These are phyloP conservation scores for Whitmania pigra DNA, from an alignment of 1,140 invertebrate genomes.

Conservation along the genomic window DNA sequence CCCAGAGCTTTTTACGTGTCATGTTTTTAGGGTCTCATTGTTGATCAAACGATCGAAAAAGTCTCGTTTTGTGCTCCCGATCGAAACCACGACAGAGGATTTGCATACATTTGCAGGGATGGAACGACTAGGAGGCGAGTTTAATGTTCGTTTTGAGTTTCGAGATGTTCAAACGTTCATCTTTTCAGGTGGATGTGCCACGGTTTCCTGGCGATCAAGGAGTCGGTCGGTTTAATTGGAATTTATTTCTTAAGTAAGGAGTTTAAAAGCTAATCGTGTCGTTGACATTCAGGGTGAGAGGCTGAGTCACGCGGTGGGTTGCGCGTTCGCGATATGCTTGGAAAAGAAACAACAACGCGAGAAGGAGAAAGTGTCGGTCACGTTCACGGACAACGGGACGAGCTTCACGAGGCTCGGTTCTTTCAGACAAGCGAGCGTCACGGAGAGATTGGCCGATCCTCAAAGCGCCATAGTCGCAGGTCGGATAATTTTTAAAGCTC, in stretches of 20 bases:
- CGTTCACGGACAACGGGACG: constrained; percentile 81
- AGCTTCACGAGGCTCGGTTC: constrained; percentile 84
- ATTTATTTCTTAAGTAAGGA: neutral
- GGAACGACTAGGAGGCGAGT: constrained; percentile 51
- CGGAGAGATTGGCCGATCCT: constrained; percentile 58
- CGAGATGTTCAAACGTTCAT: neutral
- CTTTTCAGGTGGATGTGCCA: constrained; percentile 84
- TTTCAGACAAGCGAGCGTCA: constrained; percentile 64
- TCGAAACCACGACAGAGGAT: constrained; percentile 91
- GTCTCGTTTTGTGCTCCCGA: constrained; percentile 99
- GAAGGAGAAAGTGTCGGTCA: constrained; percentile 68
- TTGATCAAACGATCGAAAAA: constrained; percentile 99
- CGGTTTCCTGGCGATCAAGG: constrained; percentile 87
- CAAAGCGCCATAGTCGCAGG: constrained; percentile 45
- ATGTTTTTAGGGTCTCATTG: constrained; percentile 66
- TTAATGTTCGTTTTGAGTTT: neutral
- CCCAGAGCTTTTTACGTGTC: too few species aligned
- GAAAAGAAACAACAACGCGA: constrained; percentile 94
- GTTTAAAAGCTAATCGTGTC: neutral
- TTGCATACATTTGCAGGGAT: constrained; percentile 80
- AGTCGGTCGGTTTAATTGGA: constrained; percentile 55
- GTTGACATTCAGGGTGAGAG: constrained; percentile 65
- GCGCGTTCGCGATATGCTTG: constrained; percentile 93
- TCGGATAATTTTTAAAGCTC: constrained; percentile 18
- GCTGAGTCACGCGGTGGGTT: constrained; percentile 94